Evolutionary conservation across 2,888 invertebrate species (phyloP).

Genomic region (Shargacucullia verbasci): DNA sequence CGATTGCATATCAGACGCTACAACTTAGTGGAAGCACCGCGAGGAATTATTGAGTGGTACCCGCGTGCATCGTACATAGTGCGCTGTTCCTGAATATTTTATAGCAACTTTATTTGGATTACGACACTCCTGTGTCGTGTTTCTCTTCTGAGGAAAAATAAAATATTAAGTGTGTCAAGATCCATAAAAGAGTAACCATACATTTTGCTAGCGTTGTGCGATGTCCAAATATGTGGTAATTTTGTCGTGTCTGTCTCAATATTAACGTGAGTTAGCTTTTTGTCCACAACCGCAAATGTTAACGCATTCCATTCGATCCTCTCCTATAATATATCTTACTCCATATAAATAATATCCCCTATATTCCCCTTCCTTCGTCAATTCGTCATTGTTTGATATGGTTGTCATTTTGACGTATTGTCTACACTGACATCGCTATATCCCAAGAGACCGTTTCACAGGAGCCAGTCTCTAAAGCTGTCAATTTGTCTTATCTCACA

Average conservation of each 20-base stretch:
- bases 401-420: slow-evolving; percentile 38
- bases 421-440: slow-evolving; percentile 7
- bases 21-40: slow-evolving; percentile 16
- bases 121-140: background rate
- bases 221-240: too few relatives aligned
- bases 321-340: slow-evolving; percentile 9
- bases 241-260: too few relatives aligned
- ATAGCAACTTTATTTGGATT: slow-evolving; percentile 6
- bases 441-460: slow-evolving; percentile 15
- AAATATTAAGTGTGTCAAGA: background rate
- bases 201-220: background rate
- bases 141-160: background rate
- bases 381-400: slow-evolving; percentile 38
- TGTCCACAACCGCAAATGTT: too few relatives aligned
- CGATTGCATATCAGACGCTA: slow-evolving; percentile 42
- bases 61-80: slow-evolving; percentile 4
- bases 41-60: slow-evolving; percentile 34
- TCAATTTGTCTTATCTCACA: slow-evolving; percentile 23
- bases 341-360: slow-evolving; percentile 20
- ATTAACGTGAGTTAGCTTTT: too few relatives aligned
- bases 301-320: too few relatives aligned
- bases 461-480: background rate
- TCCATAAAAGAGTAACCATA: background rate
- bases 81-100: slow-evolving; percentile 8
- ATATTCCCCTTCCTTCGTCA: slow-evolving; percentile 5